Evolutionary conservation across 2,113 vertebrate species (phyloP).

Genomic region (Alligator mississippiensis): DNA sequence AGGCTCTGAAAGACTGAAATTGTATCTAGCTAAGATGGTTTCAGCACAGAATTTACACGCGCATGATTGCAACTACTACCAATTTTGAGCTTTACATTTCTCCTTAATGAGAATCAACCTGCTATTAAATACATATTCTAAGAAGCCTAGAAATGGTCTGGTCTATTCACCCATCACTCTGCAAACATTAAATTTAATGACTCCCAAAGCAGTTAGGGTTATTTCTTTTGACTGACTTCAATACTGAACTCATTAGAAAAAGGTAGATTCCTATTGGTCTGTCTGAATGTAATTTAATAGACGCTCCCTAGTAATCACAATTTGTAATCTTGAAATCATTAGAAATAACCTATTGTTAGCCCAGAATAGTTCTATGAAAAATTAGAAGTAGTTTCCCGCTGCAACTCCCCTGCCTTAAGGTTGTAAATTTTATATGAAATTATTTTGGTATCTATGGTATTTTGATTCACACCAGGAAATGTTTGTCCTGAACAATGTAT

Average conservation of each 20-base stretch:
- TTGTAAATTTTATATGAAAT: neutral
- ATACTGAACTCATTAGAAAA: constrained; percentile 6
- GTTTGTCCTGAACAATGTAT: neutral
- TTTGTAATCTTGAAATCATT: constrained; percentile 3
- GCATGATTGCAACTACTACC: neutral
- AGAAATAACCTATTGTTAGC: neutral
- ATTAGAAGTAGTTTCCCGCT: neutral
- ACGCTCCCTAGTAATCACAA: neutral
- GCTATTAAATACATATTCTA: neutral
- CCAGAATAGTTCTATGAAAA: neutral
- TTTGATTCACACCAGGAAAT: neutral
- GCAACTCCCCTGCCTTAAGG: neutral
- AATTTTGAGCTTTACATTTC: neutral
- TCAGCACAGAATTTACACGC: neutral
- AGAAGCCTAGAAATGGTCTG: neutral
- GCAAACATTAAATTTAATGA: constrained; percentile 44
- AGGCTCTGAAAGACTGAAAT: neutral
- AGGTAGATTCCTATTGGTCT: constrained; percentile 1
- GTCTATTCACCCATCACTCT: constrained; percentile 6
- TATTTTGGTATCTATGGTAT: neutral
- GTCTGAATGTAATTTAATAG: constrained; percentile 14
- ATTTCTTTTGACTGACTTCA: constrained; percentile 10
- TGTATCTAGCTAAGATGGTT: neutral
- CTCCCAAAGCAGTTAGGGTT: constrained; percentile 36
- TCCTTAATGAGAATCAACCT: neutral